Evolutionary conservation across 2,888 invertebrate species (phyloP), one percentile per base, ranked within the genome.

Genomic region (Mimachlamys varia): DNA sequence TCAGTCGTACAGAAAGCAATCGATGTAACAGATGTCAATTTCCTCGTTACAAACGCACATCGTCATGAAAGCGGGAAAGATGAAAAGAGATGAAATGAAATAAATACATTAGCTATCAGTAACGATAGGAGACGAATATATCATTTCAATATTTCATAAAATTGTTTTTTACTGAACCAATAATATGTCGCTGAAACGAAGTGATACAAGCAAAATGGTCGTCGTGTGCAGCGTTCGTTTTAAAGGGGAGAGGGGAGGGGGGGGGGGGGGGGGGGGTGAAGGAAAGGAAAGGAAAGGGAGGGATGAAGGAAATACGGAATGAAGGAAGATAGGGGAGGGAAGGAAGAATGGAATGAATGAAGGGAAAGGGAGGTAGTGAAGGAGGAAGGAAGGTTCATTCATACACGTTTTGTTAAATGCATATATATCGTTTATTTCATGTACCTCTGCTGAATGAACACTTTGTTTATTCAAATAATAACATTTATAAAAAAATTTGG

Each of bases 61-160:
- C 76, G 12, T 76, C 76, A 76, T 27, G 27, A 76, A 76, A 76
- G 76, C 27, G 13, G 19, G 33, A 76, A 33, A 76, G 76, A 76
- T 76, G 76, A 76, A 76, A 76, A 13, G 76, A 76, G 27, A 76
- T 76, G 62, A 62, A 62, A 62, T 62, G 22, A 62, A 44, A 44
- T 44, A 44, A 53, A 53, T 76, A 22, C 76, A 22, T 33, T 76
- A 76, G 3, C 44, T 44, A 7, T 76, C 76, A 76, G 12, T 12
- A 17, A 76, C 0, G 76, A 76, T 33, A 76, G 27, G 33, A 76
- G 76, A 33, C 0, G 22, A 76, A 76, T 27, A 2, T 27, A 76
- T 27, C 4, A 10, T 76, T 76, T 12, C 33, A 7, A 33, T 33
- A 76, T 76, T 76, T 76, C 76, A 76, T 76, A 76, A 27, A 76